Evolutionary conservation across 2,888 invertebrate genomes (phyloP).

Genomic region (Melanchra persicariae): DNA sequence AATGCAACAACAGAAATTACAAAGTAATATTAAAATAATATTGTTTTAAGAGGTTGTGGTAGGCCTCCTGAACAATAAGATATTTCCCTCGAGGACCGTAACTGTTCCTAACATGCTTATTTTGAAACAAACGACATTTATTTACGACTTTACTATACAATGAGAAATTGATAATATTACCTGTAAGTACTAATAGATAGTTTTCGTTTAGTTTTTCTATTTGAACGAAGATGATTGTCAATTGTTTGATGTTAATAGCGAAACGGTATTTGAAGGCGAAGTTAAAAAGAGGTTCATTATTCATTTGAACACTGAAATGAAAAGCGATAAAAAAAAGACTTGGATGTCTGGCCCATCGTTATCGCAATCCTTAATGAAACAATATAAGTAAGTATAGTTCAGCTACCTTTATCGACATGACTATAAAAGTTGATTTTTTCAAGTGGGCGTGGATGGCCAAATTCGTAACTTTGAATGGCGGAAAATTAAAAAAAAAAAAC

Average conservation of each 20-base stretch:
- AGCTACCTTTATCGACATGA: no score
- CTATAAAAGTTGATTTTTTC: no score
- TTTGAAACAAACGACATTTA: slow-evolving; percentile 18
- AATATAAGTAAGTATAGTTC: no score
- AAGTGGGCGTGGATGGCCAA: no score
- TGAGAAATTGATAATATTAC: background rate
- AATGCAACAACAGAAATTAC: no score
- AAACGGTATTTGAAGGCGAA: background rate
- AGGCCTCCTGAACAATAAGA: slow-evolving; percentile 16
- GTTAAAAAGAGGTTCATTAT: background rate
- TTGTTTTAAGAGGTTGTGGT: no score
- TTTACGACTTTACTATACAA: background rate
- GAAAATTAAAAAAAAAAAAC: no score
- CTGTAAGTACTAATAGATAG: background rate
- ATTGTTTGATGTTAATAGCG: background rate
- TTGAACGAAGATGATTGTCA: background rate
- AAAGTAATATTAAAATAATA: no score
- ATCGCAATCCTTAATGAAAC: no score
- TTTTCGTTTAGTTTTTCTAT: background rate
- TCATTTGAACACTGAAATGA: background rate
- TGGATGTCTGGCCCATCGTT: no score
- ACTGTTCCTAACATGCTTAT: background rate
- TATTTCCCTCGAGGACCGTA: slow-evolving; percentile 26
- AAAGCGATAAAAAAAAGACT: no score
- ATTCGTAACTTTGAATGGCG: no score